Evolutionary conservation across 2,888 invertebrate genomes (phyloP).

Genomic region (Dynastes tityus): DNA sequence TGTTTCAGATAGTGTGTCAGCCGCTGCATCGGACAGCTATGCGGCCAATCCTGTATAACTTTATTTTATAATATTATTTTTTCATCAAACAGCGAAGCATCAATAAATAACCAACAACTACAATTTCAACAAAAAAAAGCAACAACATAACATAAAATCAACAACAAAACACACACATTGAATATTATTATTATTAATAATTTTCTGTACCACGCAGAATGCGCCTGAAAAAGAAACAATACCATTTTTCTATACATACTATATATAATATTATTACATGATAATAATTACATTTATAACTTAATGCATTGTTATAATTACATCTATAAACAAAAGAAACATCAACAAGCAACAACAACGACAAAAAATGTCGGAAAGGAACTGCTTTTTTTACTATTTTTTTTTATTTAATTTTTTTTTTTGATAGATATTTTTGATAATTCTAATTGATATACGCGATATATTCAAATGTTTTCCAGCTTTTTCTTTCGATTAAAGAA

Average conservation of each 20-base stretch:
- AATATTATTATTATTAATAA: conserved; percentile 38
- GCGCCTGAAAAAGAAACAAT: not conserved
- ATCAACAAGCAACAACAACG: not conserved
- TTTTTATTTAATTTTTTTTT: not conserved
- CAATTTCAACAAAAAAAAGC: not conserved
- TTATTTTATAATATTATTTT: conserved; percentile 67
- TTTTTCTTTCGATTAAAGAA: no score
- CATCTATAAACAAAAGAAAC: not conserved
- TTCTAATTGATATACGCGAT: not conserved
- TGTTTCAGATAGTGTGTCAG: conserved; percentile 68
- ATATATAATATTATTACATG: not conserved
- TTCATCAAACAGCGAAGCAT: conserved; percentile 69
- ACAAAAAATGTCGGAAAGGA: conserved; percentile 7
- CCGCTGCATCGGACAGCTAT: conserved; percentile 68
- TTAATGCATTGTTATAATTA: not conserved
- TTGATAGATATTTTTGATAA: not conserved
- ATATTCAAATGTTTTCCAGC: no score
- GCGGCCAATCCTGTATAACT: conserved; percentile 67
- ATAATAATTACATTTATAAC: conserved; percentile 4
- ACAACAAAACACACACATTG: conserved; percentile 21
- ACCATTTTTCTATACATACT: conserved; percentile 4
- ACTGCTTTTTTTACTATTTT: not conserved
- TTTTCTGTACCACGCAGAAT: conserved; percentile 3
- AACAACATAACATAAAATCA: conserved; percentile 19
- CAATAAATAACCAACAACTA: conserved; percentile 50